Conservation (phyloP, 2,113 vertebrate genomes). For the cat (Felis catus) region F.catus_Fca126_mat1.0 CM031415.1:96482001-96482500, state of each 20-base stretch:
- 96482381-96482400: background rate
- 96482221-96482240: background rate
- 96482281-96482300: background rate
- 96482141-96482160: background rate
- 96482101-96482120: slow-evolving; percentile 7
- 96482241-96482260: background rate
- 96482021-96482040: background rate
- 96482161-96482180: background rate
- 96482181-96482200: background rate
- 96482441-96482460: background rate
- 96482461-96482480: background rate
- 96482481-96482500: background rate
- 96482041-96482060: background rate
- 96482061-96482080: background rate
- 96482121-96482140: background rate
- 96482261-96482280: background rate
- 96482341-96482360: background rate
- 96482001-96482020: background rate
- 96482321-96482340: background rate
- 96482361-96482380: background rate
- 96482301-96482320: background rate
- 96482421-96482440: background rate
- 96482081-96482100: background rate
- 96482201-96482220: background rate
- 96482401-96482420: background rate